These are phyloP conservation scores for Chrysemys picta DNA, from an alignment of 2,113 vertebrate genomes.

Conservation along the genomic window DNA sequence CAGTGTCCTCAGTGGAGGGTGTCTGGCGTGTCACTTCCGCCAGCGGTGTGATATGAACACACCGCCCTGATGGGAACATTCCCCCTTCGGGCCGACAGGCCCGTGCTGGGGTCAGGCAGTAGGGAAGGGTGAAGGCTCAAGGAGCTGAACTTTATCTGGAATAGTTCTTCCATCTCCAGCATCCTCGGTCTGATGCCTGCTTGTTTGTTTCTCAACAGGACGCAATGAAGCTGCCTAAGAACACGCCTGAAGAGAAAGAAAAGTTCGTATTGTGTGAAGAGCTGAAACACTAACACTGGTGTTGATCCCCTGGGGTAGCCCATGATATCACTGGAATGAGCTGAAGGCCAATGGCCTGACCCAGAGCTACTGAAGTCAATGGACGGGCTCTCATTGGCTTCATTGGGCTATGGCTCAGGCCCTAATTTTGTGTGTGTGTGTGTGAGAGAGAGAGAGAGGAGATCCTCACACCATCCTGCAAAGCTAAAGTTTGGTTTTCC, in stretches of 20 bases:
- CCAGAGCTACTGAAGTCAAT: neutral
- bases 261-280: constrained; percentile 75
- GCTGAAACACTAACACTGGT: neutral
- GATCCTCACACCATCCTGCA: neutral
- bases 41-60: neutral
- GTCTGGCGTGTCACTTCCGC: neutral
- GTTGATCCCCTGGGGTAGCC: neutral
- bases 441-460: too few species aligned
- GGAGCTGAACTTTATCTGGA: rapidly evolving
- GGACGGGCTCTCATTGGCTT: neutral
- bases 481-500: neutral
- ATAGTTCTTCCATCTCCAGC: neutral
- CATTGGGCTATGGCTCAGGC: neutral
- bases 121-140: neutral
- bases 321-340: too few species aligned
- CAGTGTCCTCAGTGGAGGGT: neutral
- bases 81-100: neutral
- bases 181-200: neutral
- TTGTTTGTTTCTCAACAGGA: constrained; percentile 68
- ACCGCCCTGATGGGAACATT: neutral
- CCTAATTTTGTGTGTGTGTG: neutral
- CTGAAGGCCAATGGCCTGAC: neutral
- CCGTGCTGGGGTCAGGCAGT: neutral
- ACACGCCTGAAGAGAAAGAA: constrained; percentile 79
- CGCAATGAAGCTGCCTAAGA: constrained; percentile 90